phyloP scores from a whole-genome alignment of 2,797 vertebrate genomes.

The Mormyrus hasselquistii region DNA sequence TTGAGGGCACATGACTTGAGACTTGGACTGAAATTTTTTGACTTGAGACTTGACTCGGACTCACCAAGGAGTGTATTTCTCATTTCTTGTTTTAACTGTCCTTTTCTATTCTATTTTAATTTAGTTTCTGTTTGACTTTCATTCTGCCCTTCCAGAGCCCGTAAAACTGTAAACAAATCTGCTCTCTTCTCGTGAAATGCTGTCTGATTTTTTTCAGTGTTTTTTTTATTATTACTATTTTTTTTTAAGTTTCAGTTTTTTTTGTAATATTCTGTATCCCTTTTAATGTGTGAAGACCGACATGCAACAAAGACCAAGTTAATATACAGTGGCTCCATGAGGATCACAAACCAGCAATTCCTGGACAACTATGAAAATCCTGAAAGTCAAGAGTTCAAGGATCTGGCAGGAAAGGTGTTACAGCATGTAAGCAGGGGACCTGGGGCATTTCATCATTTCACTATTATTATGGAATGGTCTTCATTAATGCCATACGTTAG shows the following conservation, averaged over 20 bases:
- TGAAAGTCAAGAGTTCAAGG: slow-evolving; percentile 54
- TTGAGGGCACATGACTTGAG: background rate
- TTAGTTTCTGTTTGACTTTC: background rate
- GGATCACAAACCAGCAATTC: slow-evolving; percentile 61
- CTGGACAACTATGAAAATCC: slow-evolving; percentile 66
- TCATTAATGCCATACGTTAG: background rate
- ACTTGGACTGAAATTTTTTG: background rate
- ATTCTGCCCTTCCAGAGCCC: background rate
- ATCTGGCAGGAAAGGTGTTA: slow-evolving; percentile 64
- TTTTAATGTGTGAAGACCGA: slow-evolving; percentile 53
- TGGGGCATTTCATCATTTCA: background rate
- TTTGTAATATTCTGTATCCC: no score
- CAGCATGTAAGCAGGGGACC: slow-evolving; percentile 57
- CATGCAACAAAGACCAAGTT: slow-evolving; percentile 42
- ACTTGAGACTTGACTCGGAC: background rate
- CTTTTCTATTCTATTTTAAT: background rate
- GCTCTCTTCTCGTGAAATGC: background rate
- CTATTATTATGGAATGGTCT: background rate
- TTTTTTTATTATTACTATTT: background rate
- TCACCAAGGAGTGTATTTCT: background rate
- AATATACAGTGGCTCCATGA: slow-evolving; percentile 72
- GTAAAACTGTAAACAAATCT: background rate
- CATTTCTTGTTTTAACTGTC: background rate
- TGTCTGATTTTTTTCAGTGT: background rate
- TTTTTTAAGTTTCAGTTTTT: no score